Conservation (phyloP, 2,797 vertebrate species). For the Peromyscus nudipes region DNA sequence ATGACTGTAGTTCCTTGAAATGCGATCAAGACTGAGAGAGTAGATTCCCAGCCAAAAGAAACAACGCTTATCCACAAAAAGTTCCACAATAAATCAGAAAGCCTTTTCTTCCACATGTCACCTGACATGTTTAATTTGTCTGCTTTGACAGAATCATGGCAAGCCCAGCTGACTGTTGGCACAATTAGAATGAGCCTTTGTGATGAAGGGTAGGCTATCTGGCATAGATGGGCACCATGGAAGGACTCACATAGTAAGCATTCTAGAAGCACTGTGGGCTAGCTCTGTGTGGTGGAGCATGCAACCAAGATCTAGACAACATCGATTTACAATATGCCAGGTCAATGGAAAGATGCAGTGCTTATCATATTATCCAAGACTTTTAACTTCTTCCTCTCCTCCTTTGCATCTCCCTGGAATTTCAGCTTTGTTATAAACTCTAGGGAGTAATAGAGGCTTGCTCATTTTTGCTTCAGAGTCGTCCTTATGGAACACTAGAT, state of each 20-base stretch:
- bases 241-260: not conserved
- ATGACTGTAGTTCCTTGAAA: conserved; percentile 80
- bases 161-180: conserved; percentile 56
- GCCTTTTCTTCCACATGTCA: conserved; percentile 83
- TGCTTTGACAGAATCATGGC: conserved; percentile 79
- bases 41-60: conserved; percentile 84
- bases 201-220: conserved; percentile 65
- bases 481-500: conserved; percentile 14
- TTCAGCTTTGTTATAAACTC: conserved; percentile 28
- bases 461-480: not conserved
- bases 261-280: not conserved
- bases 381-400: conserved; percentile 32
- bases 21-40: conserved; percentile 76
- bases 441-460: not conserved
- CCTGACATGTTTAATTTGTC: conserved; percentile 83
- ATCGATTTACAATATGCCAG: not conserved
- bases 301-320: not conserved
- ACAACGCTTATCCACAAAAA: conserved; percentile 80
- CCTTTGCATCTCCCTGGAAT: conserved; percentile 31
- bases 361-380: not conserved
- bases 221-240: not conserved
- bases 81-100: conserved; percentile 85
- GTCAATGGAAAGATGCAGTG: not conserved
- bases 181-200: conserved; percentile 68
- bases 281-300: not conserved